These are phyloP conservation scores for Scaptomyza parva DNA, from an alignment of 2,888 invertebrate species.

Conservation along the genomic window DNA sequence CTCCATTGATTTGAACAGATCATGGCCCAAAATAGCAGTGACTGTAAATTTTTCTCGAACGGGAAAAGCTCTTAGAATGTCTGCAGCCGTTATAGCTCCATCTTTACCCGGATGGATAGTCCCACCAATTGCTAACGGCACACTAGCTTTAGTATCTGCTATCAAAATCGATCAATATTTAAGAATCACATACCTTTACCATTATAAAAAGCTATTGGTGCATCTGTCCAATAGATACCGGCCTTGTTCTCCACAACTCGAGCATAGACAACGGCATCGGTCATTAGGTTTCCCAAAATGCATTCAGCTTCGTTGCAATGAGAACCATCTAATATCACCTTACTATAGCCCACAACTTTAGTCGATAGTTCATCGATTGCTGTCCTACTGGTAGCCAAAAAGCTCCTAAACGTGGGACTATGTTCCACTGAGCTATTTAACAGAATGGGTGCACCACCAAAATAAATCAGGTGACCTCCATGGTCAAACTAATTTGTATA, in stretches of 20 bases:
- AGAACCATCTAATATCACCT: conserved; percentile 88
- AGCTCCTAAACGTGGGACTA: conserved; percentile 86
- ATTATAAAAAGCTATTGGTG: conserved; percentile 87
- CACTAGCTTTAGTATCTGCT: background rate
- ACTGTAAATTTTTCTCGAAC: conserved; percentile 89
- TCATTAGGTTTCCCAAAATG: conserved; percentile 91
- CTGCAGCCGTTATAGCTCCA: conserved; percentile 88
- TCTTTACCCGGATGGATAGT: conserved; percentile 86
- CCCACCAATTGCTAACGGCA: conserved; percentile 86
- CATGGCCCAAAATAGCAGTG: conserved; percentile 87
- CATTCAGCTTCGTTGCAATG: conserved; percentile 90
- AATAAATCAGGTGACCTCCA: conserved; percentile 88
- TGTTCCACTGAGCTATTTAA: conserved; percentile 88
- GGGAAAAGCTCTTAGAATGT: conserved; percentile 90
- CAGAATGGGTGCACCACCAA: conserved; percentile 90
- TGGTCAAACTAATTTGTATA: conserved; percentile 86
- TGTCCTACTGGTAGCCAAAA: conserved; percentile 86
- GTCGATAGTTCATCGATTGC: conserved; percentile 81
- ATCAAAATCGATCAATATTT: background rate
- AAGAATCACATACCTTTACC: conserved; percentile 88
- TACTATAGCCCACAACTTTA: conserved; percentile 88
- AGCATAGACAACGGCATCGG: conserved; percentile 89
- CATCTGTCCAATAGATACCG: conserved; percentile 84
- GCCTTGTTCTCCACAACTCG: conserved; percentile 79
- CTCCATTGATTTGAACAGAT: conserved; percentile 88